Conservation (phyloP, 2,888 invertebrate species). For the Acanthacorydalis orientalis region DNA sequence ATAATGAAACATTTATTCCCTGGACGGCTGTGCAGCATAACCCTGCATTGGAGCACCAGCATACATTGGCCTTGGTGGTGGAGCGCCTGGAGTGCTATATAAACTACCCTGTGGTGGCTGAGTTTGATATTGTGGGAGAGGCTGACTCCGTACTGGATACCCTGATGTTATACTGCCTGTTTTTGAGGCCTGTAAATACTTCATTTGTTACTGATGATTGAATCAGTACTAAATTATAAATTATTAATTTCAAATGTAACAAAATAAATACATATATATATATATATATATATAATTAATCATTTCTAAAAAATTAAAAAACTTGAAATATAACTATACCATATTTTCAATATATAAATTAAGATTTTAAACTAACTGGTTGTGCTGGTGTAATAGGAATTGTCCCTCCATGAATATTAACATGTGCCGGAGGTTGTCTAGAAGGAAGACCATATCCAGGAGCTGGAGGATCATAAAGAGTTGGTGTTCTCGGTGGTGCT, state of each 20-base stretch:
- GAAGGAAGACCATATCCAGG: constrained; percentile 10
- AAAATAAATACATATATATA: too few relatives aligned
- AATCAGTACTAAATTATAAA: too few relatives aligned
- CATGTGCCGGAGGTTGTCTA: constrained; percentile 28
- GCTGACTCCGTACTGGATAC: constrained; percentile 58
- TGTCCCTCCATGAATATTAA: constrained; percentile 34
- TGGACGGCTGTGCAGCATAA: constrained; percentile 2
- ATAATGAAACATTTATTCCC: neutral
- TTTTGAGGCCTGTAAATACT: constrained; percentile 39
- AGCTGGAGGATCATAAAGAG: constrained; percentile 1
- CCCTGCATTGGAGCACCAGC: constrained; percentile 3
- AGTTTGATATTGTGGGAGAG: constrained; percentile 22
- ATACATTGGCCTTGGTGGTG: constrained; percentile 2
- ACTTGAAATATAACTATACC: too few relatives aligned
- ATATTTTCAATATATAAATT: too few relatives aligned
- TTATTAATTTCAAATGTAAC: too few relatives aligned
- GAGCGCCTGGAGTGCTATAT: neutral
- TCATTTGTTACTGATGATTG: neutral
- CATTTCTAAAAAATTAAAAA: too few relatives aligned
- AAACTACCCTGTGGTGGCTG: constrained; percentile 1
- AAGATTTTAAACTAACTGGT: constrained; percentile 21
- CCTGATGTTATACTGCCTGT: constrained; percentile 71
- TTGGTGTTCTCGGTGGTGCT: neutral
- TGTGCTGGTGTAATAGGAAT: constrained; percentile 37
- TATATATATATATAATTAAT: too few relatives aligned